phyloP scores from a whole-genome alignment of 2,113 vertebrate genomes.

The Anthoscopus minutus region DNA sequence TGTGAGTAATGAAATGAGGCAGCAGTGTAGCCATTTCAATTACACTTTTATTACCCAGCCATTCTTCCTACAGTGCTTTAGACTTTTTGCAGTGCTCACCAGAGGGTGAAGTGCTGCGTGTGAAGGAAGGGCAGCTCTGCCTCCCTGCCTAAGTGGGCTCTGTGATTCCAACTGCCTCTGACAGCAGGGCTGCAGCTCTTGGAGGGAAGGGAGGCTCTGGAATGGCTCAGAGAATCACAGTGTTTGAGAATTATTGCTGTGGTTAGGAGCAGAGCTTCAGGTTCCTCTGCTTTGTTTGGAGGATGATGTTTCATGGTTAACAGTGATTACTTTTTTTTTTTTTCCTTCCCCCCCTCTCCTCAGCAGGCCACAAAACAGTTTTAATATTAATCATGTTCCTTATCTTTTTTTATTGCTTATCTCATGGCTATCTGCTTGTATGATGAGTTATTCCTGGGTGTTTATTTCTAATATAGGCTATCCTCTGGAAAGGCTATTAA shows the following conservation, averaged over 20 bases:
- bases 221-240: neutral
- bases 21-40: slow-evolving; percentile 39
- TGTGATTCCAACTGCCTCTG: neutral
- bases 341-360: fast-evolving
- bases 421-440: neutral
- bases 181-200: neutral
- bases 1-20: slow-evolving; percentile 36
- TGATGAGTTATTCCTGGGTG: neutral
- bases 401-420: neutral
- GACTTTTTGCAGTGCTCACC: neutral
- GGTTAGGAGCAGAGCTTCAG: neutral
- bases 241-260: neutral
- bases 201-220: neutral
- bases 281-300: neutral
- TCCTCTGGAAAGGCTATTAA: neutral
- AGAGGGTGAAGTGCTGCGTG: neutral
- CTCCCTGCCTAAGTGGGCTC: neutral
- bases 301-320: neutral
- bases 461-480: neutral
- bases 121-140: neutral
- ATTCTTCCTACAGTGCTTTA: neutral
- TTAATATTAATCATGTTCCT: neutral
- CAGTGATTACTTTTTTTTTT: neutral
- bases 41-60: slow-evolving; percentile 43
- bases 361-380: neutral